A percentile compares a stretch with the other conserved stretches of the same genome.
Evolutionary conservation across 2,797 vertebrate genomes (phyloP).

Genomic region (Tangara arthus): DNA sequence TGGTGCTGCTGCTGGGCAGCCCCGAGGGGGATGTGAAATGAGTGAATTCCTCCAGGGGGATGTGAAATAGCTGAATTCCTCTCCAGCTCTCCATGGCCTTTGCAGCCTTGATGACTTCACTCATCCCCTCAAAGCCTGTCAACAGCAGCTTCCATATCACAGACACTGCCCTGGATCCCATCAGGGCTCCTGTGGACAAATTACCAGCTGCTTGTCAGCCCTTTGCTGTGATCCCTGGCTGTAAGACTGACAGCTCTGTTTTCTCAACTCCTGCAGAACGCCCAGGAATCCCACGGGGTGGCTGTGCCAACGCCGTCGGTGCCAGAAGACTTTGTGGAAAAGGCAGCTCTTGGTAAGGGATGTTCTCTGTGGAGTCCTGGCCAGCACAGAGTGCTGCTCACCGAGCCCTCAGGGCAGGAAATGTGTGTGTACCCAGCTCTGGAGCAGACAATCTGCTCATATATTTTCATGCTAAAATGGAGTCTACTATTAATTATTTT

Average conservation of each 20-base stretch:
- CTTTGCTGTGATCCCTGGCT: not conserved
- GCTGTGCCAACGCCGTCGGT: conserved; percentile 78
- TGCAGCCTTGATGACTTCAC: not conserved
- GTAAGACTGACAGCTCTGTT: not conserved
- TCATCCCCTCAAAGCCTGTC: not conserved
- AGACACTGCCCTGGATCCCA: not conserved
- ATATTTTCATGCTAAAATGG: not conserved
- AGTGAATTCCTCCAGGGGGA: accelerated
- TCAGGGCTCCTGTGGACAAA: not conserved
- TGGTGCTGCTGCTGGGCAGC: not conserved
- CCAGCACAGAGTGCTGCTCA: not conserved
- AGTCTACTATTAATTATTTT: not conserved
- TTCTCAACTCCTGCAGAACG: conserved; percentile 64
- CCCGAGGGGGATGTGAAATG: not conserved
- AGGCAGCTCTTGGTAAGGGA: conserved; percentile 69
- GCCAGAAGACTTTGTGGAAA: conserved; percentile 73
- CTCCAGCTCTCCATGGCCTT: not conserved
- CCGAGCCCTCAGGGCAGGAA: accelerated
- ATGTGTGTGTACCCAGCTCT: accelerated
- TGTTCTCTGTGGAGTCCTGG: not conserved
- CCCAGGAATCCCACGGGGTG: conserved; percentile 78
- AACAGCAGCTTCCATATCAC: accelerated
- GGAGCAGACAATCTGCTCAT: not conserved
- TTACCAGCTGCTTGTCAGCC: not conserved
- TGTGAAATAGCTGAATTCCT: accelerated